Evolutionary conservation across 2,113 vertebrate genomes (phyloP).

Genomic region (Echinops telfairi): DNA sequence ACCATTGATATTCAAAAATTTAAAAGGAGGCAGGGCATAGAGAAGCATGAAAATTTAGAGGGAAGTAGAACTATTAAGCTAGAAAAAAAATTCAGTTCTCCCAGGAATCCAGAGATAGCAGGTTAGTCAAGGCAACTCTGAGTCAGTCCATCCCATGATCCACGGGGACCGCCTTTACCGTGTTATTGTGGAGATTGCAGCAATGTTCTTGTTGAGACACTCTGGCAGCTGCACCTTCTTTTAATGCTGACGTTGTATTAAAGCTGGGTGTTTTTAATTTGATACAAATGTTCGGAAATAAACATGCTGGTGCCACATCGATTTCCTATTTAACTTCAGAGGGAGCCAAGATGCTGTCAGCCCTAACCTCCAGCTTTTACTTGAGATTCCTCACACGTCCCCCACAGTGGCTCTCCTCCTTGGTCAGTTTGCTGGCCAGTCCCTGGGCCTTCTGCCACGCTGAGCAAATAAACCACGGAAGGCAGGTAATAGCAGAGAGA

Average conservation of each 20-base stretch:
- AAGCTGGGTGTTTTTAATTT: not conserved
- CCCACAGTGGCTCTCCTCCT: not conserved
- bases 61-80: not conserved
- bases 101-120: not conserved
- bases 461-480: accelerated
- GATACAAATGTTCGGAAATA: slow-evolving; percentile 8
- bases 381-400: not conserved
- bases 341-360: not conserved
- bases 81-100: slow-evolving; percentile 14
- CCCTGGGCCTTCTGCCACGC: not conserved
- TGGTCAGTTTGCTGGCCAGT: not conserved
- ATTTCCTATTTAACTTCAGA: not conserved
- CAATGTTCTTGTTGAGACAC: not conserved
- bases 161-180: not conserved
- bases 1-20: not conserved
- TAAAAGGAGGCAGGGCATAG: not conserved
- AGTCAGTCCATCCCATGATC: not conserved
- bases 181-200: not conserved
- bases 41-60: not conserved
- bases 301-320: not conserved
- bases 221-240: slow-evolving; percentile 2
- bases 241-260: not conserved
- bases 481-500: not conserved
- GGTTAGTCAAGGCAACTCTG: not conserved
- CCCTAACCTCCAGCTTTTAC: slow-evolving; percentile 24